Base-by-base conservation (phyloP, 2,888 invertebrate species). In the Allolobophora icterica region DNA sequence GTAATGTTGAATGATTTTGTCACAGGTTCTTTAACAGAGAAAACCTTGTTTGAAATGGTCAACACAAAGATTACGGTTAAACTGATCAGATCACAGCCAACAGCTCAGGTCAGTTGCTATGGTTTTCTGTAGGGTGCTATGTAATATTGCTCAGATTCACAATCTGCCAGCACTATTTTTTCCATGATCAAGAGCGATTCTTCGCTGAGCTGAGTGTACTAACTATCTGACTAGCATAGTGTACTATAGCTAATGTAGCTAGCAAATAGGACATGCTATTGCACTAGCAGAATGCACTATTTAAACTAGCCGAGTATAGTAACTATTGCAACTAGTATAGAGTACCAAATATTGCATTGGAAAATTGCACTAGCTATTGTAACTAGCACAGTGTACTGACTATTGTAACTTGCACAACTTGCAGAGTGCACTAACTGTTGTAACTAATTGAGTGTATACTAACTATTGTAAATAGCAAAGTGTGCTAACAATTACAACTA, bases 31-130 rank as follows among this genome's bases (percentile, higher is more conserved):
- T 71, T 71, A n/a, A 13, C 71, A n/a, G n/a, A 71, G 71, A n/a
- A n/a, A 71, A 71, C n/a, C n/a, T 71, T 71, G 71, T 71, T 71
- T 71, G n/a, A 71, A 71, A 71, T 71, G 71, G 71, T 71, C 71
- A 71, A 71, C 71, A 71, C 71, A 71, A 71, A n/a, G 71, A 71
- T 71, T 71, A 71, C 30, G 71, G 71, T 71, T 13, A 71, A 71
- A 71, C 30, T 71, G 71, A n/a, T n/a, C 30, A 30, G n/a, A 71
- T n/a, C 71, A 30, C 30, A 71, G n/a, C 13, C 71, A n/a, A 0
- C n/a, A 8, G 17, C 30, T 71, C n/a, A 5, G 71, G 71, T 71
- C 71, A 71, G 71, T 71, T 11, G 71, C n/a, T n/a, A 71, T 13
- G 8, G n/a, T 30, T n/a, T 71, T n/a, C 2, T 45, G 24, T 11